A percentile compares a stretch with the other conserved stretches of the same genome.
These are phyloP conservation scores for Piaya cayana DNA, from an alignment of 2,113 vertebrate species.

Conservation along the genomic window DNA sequence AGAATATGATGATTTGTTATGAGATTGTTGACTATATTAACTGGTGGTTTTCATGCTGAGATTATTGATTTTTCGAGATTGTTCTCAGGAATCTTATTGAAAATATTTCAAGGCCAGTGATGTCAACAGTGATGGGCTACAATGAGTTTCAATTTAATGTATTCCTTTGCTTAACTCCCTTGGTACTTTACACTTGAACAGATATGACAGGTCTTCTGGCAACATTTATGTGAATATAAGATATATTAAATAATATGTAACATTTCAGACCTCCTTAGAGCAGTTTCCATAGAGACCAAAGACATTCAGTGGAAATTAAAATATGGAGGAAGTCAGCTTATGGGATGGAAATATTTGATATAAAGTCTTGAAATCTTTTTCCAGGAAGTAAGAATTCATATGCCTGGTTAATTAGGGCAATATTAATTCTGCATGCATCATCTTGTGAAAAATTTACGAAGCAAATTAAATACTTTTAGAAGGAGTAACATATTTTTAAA, in stretches of 20 bases:
- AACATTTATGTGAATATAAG: conserved; percentile 71
- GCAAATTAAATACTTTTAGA: not conserved
- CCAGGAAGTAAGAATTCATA: not conserved
- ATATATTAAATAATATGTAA: conserved; percentile 75
- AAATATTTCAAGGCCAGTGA: conserved; percentile 42
- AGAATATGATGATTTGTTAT: not conserved
- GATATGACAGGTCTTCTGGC: conserved; percentile 70
- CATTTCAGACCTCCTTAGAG: conserved; percentile 67
- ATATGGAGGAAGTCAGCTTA: not conserved
- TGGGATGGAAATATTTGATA: conserved; percentile 3
- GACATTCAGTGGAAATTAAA: conserved; percentile 64
- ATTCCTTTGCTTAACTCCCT: conserved; percentile 62
- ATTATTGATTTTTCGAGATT: conserved; percentile 39
- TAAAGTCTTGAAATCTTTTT: not conserved
- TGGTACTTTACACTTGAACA: conserved; percentile 64
- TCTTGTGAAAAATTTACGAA: conserved; percentile 13
- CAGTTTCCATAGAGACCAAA: conserved; percentile 72
- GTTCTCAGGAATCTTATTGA: conserved; percentile 14
- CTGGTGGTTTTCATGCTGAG: conserved; percentile 16
- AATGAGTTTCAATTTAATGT: conserved; percentile 66
- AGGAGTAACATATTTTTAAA: not conserved
- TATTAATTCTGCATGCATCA: not conserved
- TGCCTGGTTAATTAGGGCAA: conserved; percentile 8
- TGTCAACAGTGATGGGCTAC: conserved; percentile 49
- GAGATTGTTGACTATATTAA: conserved; percentile 26